Percentiles rank a stretch among this genome's conserved stretches.
Evolutionary conservation across 2,797 vertebrate genomes (phyloP).

Genomic region (Cottoperca gobio): DNA sequence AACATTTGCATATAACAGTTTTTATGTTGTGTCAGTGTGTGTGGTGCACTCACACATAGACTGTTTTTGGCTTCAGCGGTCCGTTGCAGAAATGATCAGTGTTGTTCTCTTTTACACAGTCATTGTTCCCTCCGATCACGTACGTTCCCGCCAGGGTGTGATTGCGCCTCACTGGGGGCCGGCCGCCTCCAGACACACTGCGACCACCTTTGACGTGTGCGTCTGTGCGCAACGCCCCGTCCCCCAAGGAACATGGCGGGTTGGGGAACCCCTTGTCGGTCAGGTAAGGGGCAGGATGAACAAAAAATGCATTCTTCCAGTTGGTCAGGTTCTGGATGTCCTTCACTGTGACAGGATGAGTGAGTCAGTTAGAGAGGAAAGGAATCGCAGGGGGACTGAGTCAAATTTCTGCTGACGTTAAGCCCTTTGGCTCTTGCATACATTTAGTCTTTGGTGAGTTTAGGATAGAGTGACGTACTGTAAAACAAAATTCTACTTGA

Average conservation of each 20-base stretch:
- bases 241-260: slow-evolving; percentile 83
- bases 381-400: slow-evolving; percentile 1
- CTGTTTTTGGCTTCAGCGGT: slow-evolving; percentile 91
- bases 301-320: slow-evolving; percentile 92
- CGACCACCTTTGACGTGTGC: slow-evolving; percentile 46
- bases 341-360: slow-evolving; percentile 79
- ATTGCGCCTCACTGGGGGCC: slow-evolving; percentile 20
- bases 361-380: slow-evolving; percentile 13
- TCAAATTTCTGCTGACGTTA: slow-evolving; percentile 40
- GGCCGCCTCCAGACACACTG: slow-evolving; percentile 20
- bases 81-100: slow-evolving; percentile 92
- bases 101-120: slow-evolving; percentile 86
- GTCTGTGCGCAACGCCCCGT: slow-evolving; percentile 60
- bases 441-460: slow-evolving; percentile 35
- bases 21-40: background rate
- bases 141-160: slow-evolving; percentile 80
- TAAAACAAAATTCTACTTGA: slow-evolving; percentile 26
- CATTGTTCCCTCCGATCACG: slow-evolving; percentile 88
- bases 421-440: slow-evolving; percentile 26
- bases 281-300: slow-evolving; percentile 91
- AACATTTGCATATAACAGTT: background rate
- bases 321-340: slow-evolving; percentile 91
- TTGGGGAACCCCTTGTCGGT: slow-evolving; percentile 94
- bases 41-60: slow-evolving; percentile 91
- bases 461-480: slow-evolving; percentile 27